Evolutionary conservation across 2,113 vertebrate species (phyloP).

Genomic region (Tinamus guttatus): DNA sequence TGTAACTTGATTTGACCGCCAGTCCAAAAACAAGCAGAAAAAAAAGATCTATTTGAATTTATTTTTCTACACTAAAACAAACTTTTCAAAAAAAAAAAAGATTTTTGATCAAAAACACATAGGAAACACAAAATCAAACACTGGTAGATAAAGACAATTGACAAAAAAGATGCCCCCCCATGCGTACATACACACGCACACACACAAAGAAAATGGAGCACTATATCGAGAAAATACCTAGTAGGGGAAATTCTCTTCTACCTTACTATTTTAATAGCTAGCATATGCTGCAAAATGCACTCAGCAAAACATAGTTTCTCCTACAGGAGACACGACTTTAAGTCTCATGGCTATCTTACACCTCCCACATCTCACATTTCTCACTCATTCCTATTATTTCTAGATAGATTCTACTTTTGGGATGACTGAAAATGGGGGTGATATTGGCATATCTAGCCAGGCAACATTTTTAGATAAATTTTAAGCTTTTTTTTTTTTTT

Average conservation of each 20-base stretch:
- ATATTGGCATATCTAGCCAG: constrained; percentile 11
- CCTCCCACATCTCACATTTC: constrained; percentile 30
- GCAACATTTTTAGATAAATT: neutral
- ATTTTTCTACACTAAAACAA: neutral
- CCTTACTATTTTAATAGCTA: constrained; percentile 22
- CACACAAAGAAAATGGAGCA: neutral
- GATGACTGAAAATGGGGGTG: constrained; percentile 36
- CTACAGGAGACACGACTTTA: neutral
- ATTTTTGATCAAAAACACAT: neutral
- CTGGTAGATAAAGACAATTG: neutral
- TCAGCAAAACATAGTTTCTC: neutral
- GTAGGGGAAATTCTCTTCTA: constrained; percentile 36
- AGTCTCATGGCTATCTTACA: constrained; percentile 30
- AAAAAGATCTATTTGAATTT: neutral
- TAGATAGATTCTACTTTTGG: neutral
- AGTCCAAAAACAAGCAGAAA: neutral
- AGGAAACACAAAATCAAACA: neutral
- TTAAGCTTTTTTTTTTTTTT: neutral
- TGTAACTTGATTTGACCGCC: neutral
- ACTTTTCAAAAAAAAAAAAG: neutral
- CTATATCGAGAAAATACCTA: neutral
- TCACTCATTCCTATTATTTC: constrained; percentile 44
- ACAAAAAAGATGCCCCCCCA: accelerated
- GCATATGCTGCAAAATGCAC: neutral
- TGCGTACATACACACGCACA: too few relatives aligned